Evolutionary conservation across 2,113 vertebrate species (phyloP), one percentile per base, ranked within the genome.

Genomic region (Prunella himalayana): DNA sequence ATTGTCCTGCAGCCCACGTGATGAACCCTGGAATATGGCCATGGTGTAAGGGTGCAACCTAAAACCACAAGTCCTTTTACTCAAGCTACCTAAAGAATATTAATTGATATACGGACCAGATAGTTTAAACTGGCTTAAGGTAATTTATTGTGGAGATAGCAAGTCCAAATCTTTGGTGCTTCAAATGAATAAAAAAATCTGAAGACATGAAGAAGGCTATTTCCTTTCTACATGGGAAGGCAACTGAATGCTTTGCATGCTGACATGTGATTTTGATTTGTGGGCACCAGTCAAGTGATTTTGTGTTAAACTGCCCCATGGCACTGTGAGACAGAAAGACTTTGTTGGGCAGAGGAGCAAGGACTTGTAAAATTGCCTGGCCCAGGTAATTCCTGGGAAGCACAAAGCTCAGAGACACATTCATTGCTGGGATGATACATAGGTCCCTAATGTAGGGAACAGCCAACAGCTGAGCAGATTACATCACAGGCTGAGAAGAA

Each of bases 391-490:
- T 88, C 79, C 65, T 20, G 23, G 75, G 65, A 13, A 92, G 64
- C 49, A 22, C n/a, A 41, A 5, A 0, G 2, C 57, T 88, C 27
- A 27, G 33, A 4, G 21, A 69, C 47, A 44, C 59, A 16, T 61
- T 94, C 27, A 65, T 88, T 71, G 59, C 82, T 91, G 87, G 88
- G 83, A 54, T 87, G 57, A 88, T 85, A 23, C 82, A 30, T 27
- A 39, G 88, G 39, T 64, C 73, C 63, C 41, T 51, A 41, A 28
- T 0, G 41, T 3, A 45, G 68, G 9, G 41, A 94, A 35, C 54
- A 90, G 57, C 42, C 65, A 53, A 42, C 59, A 76, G 79, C 76
- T 82, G 95, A 95, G 81, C 39, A 64, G 86, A 96, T 93, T 44
- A 84, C 57, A 88, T 91, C 92, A 84, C 89, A 72, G 53, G 41